Percentiles rank a stretch among this genome's conserved stretches.
Conservation (phyloP, 2,113 vertebrate species). For the Struthidea cinerea region DNA sequence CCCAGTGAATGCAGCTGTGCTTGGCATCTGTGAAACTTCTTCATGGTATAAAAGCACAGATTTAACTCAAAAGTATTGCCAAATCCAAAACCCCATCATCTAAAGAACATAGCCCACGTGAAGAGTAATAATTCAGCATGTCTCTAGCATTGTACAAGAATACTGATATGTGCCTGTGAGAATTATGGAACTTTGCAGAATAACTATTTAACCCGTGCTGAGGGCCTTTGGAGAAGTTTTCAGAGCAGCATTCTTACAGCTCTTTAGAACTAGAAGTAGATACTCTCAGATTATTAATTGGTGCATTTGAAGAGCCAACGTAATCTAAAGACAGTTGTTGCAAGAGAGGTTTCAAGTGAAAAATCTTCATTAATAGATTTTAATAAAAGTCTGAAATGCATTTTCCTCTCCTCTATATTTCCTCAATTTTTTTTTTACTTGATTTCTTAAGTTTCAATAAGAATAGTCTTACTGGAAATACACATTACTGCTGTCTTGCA, state of each 20-base stretch:
- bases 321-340: neutral
- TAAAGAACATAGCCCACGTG: neutral
- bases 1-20: neutral
- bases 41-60: slow-evolving; percentile 15
- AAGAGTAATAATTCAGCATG: neutral
- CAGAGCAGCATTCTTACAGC: neutral
- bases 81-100: neutral
- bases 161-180: neutral
- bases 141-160: neutral
- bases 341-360: neutral
- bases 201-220: neutral
- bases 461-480: neutral
- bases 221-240: neutral
- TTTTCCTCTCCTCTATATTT: neutral
- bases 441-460: neutral
- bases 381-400: neutral
- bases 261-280: neutral
- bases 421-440: neutral
- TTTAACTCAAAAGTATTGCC: neutral
- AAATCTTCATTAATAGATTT: neutral
- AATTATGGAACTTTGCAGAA: neutral
- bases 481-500: neutral
- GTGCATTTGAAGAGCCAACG: neutral
- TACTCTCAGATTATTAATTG: neutral
- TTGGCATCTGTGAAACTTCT: neutral